Evolutionary conservation across 2,888 invertebrate species (phyloP), one percentile per base, ranked within the genome.

Genomic region (Lasioglossum pauxillum): DNA sequence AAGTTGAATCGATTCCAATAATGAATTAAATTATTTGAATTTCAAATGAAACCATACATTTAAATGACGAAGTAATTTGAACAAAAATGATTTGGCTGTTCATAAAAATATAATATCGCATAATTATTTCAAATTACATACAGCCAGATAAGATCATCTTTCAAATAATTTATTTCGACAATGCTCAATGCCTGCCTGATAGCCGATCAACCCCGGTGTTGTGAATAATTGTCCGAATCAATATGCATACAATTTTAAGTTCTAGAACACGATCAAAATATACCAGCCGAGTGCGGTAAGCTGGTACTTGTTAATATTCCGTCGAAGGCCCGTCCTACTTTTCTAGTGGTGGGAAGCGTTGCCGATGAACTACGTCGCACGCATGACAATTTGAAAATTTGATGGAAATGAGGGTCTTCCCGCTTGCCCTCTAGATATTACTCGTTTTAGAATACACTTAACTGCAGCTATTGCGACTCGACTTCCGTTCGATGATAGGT

Each of bases 351-450:
- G 82, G 84, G 60, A 84, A 83, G 75, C 84, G 71, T 53, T 72
- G 75, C 60, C 75, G 73, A 74, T 75, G 16, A 31, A 46, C 57
- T 31, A 84, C 84, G 84, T 75, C 19, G 79, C 16, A 16, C 35
- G 84, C 84, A 85, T 85, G 60, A 75, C 60, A 79, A 85, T 85
- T 75, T 41, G 74, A 75, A 79, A 78, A 67, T 77, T 79, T 64
- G 53, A 75, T 46, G 60, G 53, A 79, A 83, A 85, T 64, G 41
- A 27, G 75, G 71, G 75, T 71, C 67, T 14, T 23, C 49, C 53
- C 49, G 72, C 12, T n/a, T 31, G 76, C 31, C 46, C 27, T 67
- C 57, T 14, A 46, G 46, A 75, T 71, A 46, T 79, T 60, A 71
- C 74, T 53, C 49, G 71, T 31, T 60, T 49, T 49, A n/a, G 41